Evolutionary conservation across 2,113 vertebrate species (phyloP), one percentile per base, ranked within the genome.

Genomic region (Triplophysa tibetana): DNA sequence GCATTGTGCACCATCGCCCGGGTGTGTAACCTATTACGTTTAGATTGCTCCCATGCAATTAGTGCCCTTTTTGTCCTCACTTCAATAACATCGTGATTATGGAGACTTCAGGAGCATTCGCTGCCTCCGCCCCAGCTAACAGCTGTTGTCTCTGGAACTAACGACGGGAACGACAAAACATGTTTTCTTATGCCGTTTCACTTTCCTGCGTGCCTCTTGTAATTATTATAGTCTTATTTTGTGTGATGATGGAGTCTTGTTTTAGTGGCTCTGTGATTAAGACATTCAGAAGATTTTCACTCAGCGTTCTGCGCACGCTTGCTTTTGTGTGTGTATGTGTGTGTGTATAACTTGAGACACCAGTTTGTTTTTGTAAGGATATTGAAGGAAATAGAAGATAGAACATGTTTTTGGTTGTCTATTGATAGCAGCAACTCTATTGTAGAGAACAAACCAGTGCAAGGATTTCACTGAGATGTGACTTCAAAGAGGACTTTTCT

Each of bases 1-100:
- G 94, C 95, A 98, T 98, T 98, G 98, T 99, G 96, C 95, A 86
- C 91, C 93, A 92, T 95, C 95, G 95, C 96, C 96, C 95, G 96
- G 96, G 96, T 98, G 96, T 99, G 95, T 99, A 98, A 98, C 97
- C 98, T 98, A 98, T 99, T 98, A 96, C 96, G 95, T 97, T 95
- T 93, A 96, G 94, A 98, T 97, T 96, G 97, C 97, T 98, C 98
- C 96, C 95, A 95, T 98, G 96, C 98, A 99, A 99, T 99, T 98
- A 98, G 96, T 95, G 95, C 88, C 96, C 95, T 97, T 98, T 98
- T 98, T 99, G 96, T 98, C 95, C 96, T 98, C 94, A 93, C 96
- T 97, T 98, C 98, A 99, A 98, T 99, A 96, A 96, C 96, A 93
- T 92, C 95, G 94, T 99, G 98, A 99, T 99, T 99, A 99, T 98